These are phyloP conservation scores for Gymnocephalus cernua DNA, from an alignment of 2,113 vertebrate species.

Conservation along the genomic window DNA sequence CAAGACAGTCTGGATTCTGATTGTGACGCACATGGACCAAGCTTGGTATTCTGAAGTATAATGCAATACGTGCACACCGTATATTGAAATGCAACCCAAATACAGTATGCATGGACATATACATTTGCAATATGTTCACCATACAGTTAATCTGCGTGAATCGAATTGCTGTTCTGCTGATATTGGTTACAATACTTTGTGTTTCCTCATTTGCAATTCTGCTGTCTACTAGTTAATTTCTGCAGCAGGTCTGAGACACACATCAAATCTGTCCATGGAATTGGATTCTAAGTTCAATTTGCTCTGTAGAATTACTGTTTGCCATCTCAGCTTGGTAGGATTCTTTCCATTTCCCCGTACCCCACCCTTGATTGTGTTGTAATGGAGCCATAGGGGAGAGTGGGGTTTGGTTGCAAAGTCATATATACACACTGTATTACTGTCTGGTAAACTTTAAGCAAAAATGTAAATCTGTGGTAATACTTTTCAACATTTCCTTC, in stretches of 20 bases:
- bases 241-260: conserved; percentile 39
- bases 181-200: conserved; percentile 13
- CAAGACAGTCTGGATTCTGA: not conserved
- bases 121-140: not conserved
- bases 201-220: conserved; percentile 44
- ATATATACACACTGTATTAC: conserved; percentile 30
- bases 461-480: conserved; percentile 15
- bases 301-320: conserved; percentile 69
- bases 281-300: conserved; percentile 74
- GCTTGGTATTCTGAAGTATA: not conserved
- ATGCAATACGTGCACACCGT: not conserved
- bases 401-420: conserved; percentile 45
- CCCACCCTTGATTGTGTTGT: conserved; percentile 44
- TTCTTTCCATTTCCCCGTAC: conserved; percentile 20
- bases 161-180: conserved; percentile 28
- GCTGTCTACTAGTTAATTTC: conserved; percentile 42
- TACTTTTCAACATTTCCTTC: conserved; percentile 2
- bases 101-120: conserved; percentile 2
- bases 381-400: conserved; percentile 50
- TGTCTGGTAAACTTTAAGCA: conserved; percentile 10
- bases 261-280: conserved; percentile 66
- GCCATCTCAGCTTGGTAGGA: conserved; percentile 50
- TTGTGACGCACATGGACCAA: not conserved
- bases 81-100: not conserved
- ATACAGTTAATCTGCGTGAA: not conserved